phyloP scores from a whole-genome alignment of 2,113 vertebrate species.

The Sitta europaea region DNA sequence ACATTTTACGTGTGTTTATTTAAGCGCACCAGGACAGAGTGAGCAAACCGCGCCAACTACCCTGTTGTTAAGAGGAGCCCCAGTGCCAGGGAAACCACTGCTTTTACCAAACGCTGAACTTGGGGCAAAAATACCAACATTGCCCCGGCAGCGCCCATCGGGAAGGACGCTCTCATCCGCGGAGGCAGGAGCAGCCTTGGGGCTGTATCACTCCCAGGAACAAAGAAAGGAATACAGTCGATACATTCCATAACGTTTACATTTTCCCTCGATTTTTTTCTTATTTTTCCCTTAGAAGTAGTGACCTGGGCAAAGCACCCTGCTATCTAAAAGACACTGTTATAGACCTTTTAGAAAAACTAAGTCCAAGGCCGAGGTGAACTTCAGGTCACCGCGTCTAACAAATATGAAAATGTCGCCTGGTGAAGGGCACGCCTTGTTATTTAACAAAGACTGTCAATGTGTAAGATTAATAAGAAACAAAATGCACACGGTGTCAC shows the following conservation, averaged over 20 bases:
- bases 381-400: conserved; percentile 99
- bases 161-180: background rate
- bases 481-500: conserved; percentile 98
- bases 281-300: conserved; percentile 75
- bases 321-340: conserved; percentile 78
- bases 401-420: conserved; percentile 99
- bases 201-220: conserved; percentile 46
- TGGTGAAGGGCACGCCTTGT: conserved; percentile 95
- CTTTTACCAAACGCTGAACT: conserved; percentile 22
- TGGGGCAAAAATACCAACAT: background rate
- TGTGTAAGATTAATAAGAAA: conserved; percentile 99
- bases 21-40: background rate
- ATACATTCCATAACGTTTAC: conserved; percentile 78
- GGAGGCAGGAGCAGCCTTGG: conserved; percentile 37
- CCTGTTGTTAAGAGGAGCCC: background rate
- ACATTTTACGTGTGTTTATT: conserved; percentile 45
- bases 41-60: conserved; percentile 19
- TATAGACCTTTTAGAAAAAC: conserved; percentile 84
- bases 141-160: background rate
- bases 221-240: conserved; percentile 75
- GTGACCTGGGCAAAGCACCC: conserved; percentile 82
- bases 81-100: background rate
- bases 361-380: conserved; percentile 99
- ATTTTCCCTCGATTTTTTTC: conserved; percentile 74
- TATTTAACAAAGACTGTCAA: conserved; percentile 99